Base-by-base conservation (phyloP, 2,888 invertebrate genomes). In the Dione vanillae region DNA sequence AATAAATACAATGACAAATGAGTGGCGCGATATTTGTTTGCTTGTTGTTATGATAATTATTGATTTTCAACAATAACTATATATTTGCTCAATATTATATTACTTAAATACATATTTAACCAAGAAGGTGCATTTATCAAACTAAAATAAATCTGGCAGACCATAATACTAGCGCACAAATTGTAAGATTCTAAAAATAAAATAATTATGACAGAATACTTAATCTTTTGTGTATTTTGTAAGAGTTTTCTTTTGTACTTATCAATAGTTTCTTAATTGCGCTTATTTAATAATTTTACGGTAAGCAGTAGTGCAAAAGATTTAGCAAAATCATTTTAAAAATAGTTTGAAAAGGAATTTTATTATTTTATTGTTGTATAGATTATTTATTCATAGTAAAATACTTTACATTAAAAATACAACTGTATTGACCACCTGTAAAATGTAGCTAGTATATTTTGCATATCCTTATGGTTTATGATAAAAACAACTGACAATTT, bases 21-120 rank as follows among this genome's bases (percentile, higher is more conserved):
- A 81, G 82, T 75, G 83, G 87, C 87, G 88, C 83, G 84, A 82
- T 83, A 83, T 88, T 90, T 89, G 88, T 89, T 89, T 89, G 83
- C 56, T 64, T 74, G 89, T 89, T 81, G 83, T 82, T 83, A 87
- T 69, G 88, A 79, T 35, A 68, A 45, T 70, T 88, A 91, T 91
- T 83, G 91, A 91, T 90, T 90, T 86, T 81, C 61, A 19, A n/a
- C 69, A 71, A 67, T 58, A 64, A 49, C 64, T 64, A 52, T 64
- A 11, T 61, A 59, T 49, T 65, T 52, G 59, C 61, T 67, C 37
- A 65, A 65, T 71, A 65, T 49, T 41, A 68, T 16, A 64, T 19
- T 40, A 49, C 40, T 70, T 11, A 56, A 10, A 14, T 20, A 45
- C 16, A 54, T n/a, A 37, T 52, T 68, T 62, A 16, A 43, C 35